These are phyloP conservation scores for Drosophila pseudotalamancana DNA, from an alignment of 2,888 invertebrate species.

Conservation along the genomic window DNA sequence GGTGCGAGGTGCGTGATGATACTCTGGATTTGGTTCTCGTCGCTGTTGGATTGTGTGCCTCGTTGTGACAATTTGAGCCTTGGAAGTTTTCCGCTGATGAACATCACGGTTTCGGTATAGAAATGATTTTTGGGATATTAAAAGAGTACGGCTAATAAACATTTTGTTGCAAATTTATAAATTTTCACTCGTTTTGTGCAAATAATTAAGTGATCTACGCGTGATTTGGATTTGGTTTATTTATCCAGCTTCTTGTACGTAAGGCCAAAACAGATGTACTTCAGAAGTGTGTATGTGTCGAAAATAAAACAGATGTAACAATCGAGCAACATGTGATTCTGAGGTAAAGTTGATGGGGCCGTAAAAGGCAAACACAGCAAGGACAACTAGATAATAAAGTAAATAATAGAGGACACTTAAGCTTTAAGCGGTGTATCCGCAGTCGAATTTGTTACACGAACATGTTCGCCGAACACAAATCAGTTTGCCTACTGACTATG, in stretches of 20 bases:
- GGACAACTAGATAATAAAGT: not conserved
- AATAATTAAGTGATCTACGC: not conserved
- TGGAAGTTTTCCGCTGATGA: not conserved
- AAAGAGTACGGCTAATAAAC: not conserved
- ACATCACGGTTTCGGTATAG: not conserved
- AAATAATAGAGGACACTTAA: too few relatives aligned
- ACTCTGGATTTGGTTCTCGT: constrained; percentile 44
- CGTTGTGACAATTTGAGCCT: not conserved
- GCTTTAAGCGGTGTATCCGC: too few relatives aligned
- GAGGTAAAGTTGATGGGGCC: not conserved
- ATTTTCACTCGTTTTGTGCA: not conserved
- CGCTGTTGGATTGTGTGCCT: not conserved
- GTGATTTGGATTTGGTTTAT: constrained; percentile 20
- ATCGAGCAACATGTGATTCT: not conserved
- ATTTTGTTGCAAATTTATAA: constrained; percentile 7
- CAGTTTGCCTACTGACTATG: too few relatives aligned
- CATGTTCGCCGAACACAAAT: too few relatives aligned
- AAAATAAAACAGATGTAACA: not conserved
- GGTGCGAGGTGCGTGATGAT: constrained; percentile 34
- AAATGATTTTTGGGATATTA: not conserved
- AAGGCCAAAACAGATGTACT: not conserved
- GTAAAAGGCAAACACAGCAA: not conserved
- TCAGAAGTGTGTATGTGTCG: not conserved
- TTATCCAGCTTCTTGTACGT: too few relatives aligned
- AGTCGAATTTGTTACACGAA: too few relatives aligned